phyloP scores from a whole-genome alignment of 1,140 invertebrate species.

The Hetaerina americana region DNA sequence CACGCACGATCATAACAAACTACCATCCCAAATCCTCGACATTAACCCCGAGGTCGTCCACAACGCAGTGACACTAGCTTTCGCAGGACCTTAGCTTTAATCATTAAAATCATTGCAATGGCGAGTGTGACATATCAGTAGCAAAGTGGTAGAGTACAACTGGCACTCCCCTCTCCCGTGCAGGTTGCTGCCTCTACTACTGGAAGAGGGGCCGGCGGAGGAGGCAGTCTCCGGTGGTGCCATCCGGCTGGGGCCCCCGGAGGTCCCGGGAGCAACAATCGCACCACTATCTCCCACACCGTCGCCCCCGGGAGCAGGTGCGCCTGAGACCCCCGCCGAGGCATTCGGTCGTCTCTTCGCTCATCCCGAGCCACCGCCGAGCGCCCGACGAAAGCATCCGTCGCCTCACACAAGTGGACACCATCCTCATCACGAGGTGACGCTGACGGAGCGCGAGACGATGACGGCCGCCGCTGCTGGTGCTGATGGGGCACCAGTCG shows the following conservation, averaged over 20 bases:
- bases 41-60: no score
- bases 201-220: neutral
- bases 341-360: constrained; percentile 7
- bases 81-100: no score
- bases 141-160: no score
- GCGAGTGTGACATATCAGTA: no score
- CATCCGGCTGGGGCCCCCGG: neutral
- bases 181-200: neutral
- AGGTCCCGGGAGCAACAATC: neutral
- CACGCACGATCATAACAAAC: no score
- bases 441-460: no score
- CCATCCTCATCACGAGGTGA: constrained; percentile 13
- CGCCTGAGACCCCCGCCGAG: constrained; percentile 7
- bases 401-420: constrained; percentile 13
- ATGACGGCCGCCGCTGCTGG: no score
- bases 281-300: neutral
- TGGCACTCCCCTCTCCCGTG: no score
- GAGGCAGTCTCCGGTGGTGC: neutral
- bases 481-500: no score
- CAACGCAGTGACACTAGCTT: no score
- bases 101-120: no score
- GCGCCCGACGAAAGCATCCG: constrained; percentile 10
- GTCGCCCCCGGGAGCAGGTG: constrained; percentile 4
- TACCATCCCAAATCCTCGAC: no score
- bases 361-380: constrained; percentile 10